Evolutionary conservation across 2,888 invertebrate species (phyloP).

Genomic region (Agrilus cyanescens): DNA sequence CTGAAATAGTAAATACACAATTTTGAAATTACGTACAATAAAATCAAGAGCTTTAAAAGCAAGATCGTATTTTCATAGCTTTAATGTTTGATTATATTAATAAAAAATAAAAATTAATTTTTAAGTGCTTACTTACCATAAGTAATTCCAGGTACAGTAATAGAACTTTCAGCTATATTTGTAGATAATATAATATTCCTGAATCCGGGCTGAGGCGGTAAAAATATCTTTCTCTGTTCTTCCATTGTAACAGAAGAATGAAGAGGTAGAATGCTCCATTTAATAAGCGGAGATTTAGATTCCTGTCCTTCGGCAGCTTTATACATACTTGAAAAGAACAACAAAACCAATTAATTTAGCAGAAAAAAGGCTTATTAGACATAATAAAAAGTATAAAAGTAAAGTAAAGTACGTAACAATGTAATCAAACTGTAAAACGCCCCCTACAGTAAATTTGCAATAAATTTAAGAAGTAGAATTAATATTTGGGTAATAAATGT

Average conservation of each 20-base stretch:
- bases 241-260: conserved; percentile 56
- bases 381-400: no score
- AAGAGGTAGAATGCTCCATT: conserved; percentile 36
- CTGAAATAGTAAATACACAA: conserved; percentile 37
- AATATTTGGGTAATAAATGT: no score
- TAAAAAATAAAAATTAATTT: background rate
- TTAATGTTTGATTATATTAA: background rate
- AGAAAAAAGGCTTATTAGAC: background rate
- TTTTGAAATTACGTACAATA: background rate
- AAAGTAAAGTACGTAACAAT: no score
- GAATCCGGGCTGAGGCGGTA: conserved; percentile 45
- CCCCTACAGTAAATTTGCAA: no score
- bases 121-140: conserved; percentile 44
- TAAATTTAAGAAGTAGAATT: no score
- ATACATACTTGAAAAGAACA: background rate
- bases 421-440: no score
- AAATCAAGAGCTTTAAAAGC: background rate
- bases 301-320: no score
- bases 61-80: background rate
- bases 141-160: conserved; percentile 79
- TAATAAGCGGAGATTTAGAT: conserved; percentile 1
- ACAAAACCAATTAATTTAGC: conserved; percentile 4
- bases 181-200: conserved; percentile 83
- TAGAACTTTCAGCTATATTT: conserved; percentile 87
- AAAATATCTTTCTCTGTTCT: conserved; percentile 52